Conservation (phyloP, 2,888 invertebrate species). For the Osmoderma eremita region DNA sequence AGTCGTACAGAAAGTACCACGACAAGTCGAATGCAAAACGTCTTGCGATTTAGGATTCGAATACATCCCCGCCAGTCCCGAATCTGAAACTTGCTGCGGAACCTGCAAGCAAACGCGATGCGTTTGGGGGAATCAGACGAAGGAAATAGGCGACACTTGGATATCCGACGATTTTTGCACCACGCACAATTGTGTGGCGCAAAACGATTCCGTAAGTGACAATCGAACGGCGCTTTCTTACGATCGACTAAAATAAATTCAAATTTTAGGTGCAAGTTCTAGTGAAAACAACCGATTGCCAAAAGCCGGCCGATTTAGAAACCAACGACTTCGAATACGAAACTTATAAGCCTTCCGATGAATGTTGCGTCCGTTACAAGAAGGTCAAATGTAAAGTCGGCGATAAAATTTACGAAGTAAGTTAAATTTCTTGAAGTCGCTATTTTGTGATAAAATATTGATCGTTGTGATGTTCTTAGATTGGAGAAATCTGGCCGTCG, state of each 20-base stretch:
- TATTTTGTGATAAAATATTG: neutral
- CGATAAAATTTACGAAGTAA: slow-evolving; percentile 65
- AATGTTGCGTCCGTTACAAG: slow-evolving; percentile 69
- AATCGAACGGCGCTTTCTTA: neutral
- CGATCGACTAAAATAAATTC: neutral
- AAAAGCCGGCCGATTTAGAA: slow-evolving; percentile 62
- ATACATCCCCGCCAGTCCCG: slow-evolving; percentile 61
- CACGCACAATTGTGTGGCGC: slow-evolving; percentile 68
- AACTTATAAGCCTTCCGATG: slow-evolving; percentile 62
- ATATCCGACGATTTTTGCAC: slow-evolving; percentile 71
- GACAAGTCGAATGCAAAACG: slow-evolving; percentile 67
- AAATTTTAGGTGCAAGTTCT: slow-evolving; percentile 69
- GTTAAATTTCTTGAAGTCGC: neutral
- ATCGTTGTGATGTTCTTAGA: slow-evolving; percentile 55
- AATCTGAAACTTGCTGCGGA: slow-evolving; percentile 71
- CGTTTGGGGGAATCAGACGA: slow-evolving; percentile 65
- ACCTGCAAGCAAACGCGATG: slow-evolving; percentile 69
- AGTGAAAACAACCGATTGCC: slow-evolving; percentile 67
- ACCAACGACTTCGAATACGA: slow-evolving; percentile 66
- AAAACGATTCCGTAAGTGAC: slow-evolving; percentile 63
- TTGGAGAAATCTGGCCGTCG: slow-evolving; percentile 69
- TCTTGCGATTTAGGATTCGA: slow-evolving; percentile 68
- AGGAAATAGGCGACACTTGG: slow-evolving; percentile 69
- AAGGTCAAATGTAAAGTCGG: slow-evolving; percentile 68
- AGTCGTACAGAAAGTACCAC: slow-evolving; percentile 67